Conservation (phyloP, 2,113 vertebrate genomes). For the Sander lucioperca region DNA sequence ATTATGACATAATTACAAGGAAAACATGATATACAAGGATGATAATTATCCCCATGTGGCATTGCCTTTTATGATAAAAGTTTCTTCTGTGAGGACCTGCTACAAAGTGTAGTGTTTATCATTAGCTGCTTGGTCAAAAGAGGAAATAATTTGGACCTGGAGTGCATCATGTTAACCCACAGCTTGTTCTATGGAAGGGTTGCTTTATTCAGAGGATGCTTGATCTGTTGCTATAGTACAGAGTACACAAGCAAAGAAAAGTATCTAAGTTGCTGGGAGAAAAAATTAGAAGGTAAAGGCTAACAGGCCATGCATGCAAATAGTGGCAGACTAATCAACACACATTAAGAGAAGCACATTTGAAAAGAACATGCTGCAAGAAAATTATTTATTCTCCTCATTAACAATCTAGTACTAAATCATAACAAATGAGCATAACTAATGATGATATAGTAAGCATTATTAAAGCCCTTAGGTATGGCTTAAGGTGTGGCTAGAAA, state of each 20-base stretch:
- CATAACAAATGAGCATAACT: not conserved
- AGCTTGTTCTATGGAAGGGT: constrained; percentile 8
- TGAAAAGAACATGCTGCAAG: not conserved
- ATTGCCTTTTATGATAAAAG: constrained; percentile 59
- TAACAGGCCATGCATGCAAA: not conserved
- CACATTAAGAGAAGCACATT: constrained; percentile 1
- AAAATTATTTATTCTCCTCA: not conserved
- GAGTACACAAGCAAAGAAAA: not conserved
- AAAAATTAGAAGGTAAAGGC: not conserved
- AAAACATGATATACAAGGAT: constrained; percentile 75
- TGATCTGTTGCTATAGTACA: not conserved
- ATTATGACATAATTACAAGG: constrained; percentile 80
- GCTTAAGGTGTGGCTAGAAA: not conserved
- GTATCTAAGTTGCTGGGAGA: not conserved
- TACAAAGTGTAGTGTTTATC: constrained; percentile 32
- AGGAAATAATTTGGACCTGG: constrained; percentile 29
- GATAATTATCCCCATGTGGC: constrained; percentile 70
- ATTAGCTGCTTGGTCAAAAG: constrained; percentile 32
- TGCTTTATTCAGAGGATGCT: constrained; percentile 20
- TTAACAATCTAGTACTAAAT: not conserved
- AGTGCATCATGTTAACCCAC: constrained; percentile 15
- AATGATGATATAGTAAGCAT: not conserved
- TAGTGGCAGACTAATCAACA: not conserved
- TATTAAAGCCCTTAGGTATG: not conserved
- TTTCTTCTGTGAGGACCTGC: constrained; percentile 37